Evolutionary conservation across 2,888 invertebrate genomes (phyloP).

Genomic region (Spilosoma lubricipeda): DNA sequence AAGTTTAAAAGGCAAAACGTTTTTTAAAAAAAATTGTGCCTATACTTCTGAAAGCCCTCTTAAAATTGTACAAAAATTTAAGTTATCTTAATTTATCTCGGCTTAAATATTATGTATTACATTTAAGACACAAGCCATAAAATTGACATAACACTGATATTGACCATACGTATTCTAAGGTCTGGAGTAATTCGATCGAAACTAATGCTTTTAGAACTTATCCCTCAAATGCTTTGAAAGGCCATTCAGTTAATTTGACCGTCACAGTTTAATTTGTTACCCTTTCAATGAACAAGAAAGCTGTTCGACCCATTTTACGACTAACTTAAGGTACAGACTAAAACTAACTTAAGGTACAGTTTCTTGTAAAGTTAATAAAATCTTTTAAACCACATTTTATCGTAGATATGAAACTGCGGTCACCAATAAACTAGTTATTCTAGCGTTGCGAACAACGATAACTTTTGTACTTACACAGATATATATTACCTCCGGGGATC

Average conservation of each 20-base stretch:
- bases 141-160: slow-evolving; percentile 24
- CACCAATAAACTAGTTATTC: background rate
- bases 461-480: background rate
- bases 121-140: background rate
- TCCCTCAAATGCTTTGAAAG: slow-evolving; percentile 38
- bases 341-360: background rate
- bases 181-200: slow-evolving; percentile 27
- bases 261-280: slow-evolving; percentile 5
- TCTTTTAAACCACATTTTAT: background rate
- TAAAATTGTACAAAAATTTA: too few relatives aligned
- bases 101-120: slow-evolving; percentile 9
- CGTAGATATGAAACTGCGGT: background rate
- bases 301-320: background rate
- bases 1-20: too few relatives aligned
- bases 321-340: background rate
- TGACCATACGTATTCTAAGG: slow-evolving; percentile 22
- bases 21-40: too few relatives aligned
- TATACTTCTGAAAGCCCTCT: too few relatives aligned
- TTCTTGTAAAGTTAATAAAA: background rate
- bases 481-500: slow-evolving; percentile 3
- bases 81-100: background rate
- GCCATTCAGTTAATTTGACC: slow-evolving; percentile 33
- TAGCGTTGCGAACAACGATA: background rate
- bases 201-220: slow-evolving; percentile 24
- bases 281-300: background rate